Conservation (phyloP, 1,140 invertebrate species). For the Protaetia brevitarsis region DNA sequence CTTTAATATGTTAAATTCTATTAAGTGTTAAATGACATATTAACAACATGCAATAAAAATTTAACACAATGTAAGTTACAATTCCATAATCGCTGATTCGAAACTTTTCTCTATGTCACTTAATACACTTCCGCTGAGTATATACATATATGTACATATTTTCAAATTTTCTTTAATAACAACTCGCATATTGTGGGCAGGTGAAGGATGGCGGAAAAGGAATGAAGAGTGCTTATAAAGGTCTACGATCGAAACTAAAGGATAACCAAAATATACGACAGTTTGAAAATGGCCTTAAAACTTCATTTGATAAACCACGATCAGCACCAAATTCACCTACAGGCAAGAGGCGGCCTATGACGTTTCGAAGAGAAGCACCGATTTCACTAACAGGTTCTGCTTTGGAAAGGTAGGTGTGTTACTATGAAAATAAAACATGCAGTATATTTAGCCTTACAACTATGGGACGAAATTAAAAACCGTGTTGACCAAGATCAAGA, state of each 20-base stretch:
- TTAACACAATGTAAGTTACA: too few species aligned
- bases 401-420: constrained; percentile 35
- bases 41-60: too few species aligned
- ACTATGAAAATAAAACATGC: too few species aligned
- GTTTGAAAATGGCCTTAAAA: constrained; percentile 47
- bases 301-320: constrained; percentile 52
- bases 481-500: too few species aligned
- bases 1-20: too few species aligned
- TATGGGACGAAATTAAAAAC: too few species aligned
- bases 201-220: constrained; percentile 75
- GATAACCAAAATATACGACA: constrained; percentile 48
- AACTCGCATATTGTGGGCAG: constrained; percentile 49
- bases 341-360: constrained; percentile 51
- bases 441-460: too few species aligned
- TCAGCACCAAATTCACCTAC: constrained; percentile 68
- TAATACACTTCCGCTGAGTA: too few species aligned
- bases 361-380: constrained; percentile 53
- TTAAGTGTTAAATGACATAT: too few species aligned
- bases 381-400: constrained; percentile 49
- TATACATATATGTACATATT: neutral
- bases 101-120: too few species aligned
- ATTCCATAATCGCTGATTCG: too few species aligned
- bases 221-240: constrained; percentile 71
- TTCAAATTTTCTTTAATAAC: neutral
- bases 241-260: constrained; percentile 63